Evolutionary conservation across 2,888 invertebrate genomes (phyloP), one percentile per base, ranked within the genome.

Genomic region (Xanthia togata): DNA sequence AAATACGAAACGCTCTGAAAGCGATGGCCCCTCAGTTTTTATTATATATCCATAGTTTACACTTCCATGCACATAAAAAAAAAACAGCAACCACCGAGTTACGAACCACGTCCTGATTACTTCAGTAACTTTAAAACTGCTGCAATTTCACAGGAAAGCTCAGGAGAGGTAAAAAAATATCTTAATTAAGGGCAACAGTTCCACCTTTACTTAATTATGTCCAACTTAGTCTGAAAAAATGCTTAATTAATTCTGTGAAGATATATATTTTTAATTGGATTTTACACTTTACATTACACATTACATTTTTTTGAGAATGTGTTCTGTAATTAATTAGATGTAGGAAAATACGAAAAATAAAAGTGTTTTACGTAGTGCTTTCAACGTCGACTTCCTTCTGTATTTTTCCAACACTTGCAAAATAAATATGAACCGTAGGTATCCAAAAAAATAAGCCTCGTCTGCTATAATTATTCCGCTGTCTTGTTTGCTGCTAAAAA

Each of bases 121-220:
- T n/a, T n/a, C n/a, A n/a, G n/a, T 73, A 74, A 88, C 73, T 87
- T 85, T 75, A 63, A 70, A 82, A 78, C 70, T 82, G 79, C 68
- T 78, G 70, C 55, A 79, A 85, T 78, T 88, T 87, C 78, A 82
- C 76, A 76, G 47, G 31, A 65, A 64, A 65, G 47, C 77, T 71
- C 75, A 44, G 59, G 78, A 76, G 67, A 72, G 79, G 64, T 81
- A 26, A 69, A 78, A 77, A 83, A 87, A 83, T 87, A 88, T 87
- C 87, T 87, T 87, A 87, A 88, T 87, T 81, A 87, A 87, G 62
- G 47, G 63, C 41, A 68, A 78, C 77, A 80, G 78, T 78, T 55
- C 68, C 65, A 79, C 55, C 81, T 70, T 44, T 83, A 88, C 79
- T 88, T 87, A 88, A 86, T 87, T 87, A 76, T 26, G 69, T 23